Percentiles rank a stretch among this genome's conserved stretches.
Conservation (phyloP, 92 coral and sea anemone species). For the Isaurus tuberculatus region DNA sequence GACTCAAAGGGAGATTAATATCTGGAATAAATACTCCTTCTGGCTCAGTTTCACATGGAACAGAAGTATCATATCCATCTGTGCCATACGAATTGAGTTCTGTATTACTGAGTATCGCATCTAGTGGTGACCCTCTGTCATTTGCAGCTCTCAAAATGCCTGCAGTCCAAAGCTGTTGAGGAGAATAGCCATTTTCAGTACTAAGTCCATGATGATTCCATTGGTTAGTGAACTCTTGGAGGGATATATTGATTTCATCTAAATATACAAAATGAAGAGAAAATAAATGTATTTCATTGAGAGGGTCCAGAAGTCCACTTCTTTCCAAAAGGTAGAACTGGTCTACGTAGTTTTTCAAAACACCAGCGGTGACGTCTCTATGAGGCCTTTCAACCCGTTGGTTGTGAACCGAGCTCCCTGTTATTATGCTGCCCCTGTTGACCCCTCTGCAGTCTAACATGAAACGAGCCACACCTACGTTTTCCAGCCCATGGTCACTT, state of each 20-base stretch:
- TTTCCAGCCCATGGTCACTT: no score
- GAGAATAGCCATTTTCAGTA: constrained; percentile 27
- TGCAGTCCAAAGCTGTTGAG: constrained; percentile 45
- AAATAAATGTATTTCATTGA: constrained; percentile 47
- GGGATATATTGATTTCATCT: constrained; percentile 38
- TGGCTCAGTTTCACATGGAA: no score
- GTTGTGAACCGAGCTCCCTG: no score
- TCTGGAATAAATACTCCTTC: constrained; percentile 45
- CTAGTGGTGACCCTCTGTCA: constrained; percentile 56
- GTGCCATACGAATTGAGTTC: no score
- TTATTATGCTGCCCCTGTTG: no score
- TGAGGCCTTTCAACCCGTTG: no score
- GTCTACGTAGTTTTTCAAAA: background rate
- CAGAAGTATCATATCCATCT: no score
- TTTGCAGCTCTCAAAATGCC: constrained; percentile 50
- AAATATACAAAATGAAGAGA: constrained; percentile 51
- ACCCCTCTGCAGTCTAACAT: no score
- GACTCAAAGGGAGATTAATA: constrained; percentile 39
- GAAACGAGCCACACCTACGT: no score
- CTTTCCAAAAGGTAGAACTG: constrained; percentile 36
- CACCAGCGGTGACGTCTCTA: background rate
- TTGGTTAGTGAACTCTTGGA: constrained; percentile 40
- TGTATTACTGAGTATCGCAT: constrained; percentile 15
- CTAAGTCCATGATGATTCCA: constrained; percentile 16
- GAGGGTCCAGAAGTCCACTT: constrained; percentile 45